Evolutionary conservation across 2,888 invertebrate genomes (phyloP).

Genomic region (Polia nebulosa): DNA sequence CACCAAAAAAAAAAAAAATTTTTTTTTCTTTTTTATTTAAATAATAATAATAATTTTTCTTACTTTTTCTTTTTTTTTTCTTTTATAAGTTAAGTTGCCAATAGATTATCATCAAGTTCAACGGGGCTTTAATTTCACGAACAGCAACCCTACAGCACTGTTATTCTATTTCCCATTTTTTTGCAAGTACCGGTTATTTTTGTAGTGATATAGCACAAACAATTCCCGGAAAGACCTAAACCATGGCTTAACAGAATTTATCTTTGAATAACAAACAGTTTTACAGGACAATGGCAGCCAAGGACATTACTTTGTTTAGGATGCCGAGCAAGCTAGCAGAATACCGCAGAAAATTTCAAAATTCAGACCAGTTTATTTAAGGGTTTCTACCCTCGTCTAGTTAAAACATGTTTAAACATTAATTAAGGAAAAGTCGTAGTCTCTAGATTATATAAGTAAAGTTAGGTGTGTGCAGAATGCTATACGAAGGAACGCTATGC

Average conservation of each 20-base stretch:
- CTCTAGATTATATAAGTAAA: neutral
- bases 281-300: slow-evolving; percentile 16
- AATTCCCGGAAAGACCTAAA: slow-evolving; percentile 1
- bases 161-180: too few species aligned
- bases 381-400: slow-evolving; percentile 34
- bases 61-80: too few species aligned
- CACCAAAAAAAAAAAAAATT: too few species aligned
- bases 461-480: neutral
- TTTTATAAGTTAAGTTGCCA: too few species aligned
- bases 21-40: too few species aligned
- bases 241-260: neutral
- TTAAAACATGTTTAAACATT: slow-evolving; percentile 32
- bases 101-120: too few species aligned
- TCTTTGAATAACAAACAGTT: slow-evolving; percentile 28
- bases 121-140: too few species aligned
- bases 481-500: neutral
- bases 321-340: neutral
- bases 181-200: too few species aligned
- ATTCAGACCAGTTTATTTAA: slow-evolving; percentile 15
- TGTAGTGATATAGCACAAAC: neutral
- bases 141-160: too few species aligned
- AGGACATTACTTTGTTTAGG: slow-evolving; percentile 14
- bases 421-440: slow-evolving; percentile 30
- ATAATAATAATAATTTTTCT: too few species aligned
- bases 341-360: slow-evolving; percentile 16